Evolutionary conservation across 2,797 vertebrate species (phyloP), one percentile per base, ranked within the genome.

Genomic region (Cheirogaleus major): DNA sequence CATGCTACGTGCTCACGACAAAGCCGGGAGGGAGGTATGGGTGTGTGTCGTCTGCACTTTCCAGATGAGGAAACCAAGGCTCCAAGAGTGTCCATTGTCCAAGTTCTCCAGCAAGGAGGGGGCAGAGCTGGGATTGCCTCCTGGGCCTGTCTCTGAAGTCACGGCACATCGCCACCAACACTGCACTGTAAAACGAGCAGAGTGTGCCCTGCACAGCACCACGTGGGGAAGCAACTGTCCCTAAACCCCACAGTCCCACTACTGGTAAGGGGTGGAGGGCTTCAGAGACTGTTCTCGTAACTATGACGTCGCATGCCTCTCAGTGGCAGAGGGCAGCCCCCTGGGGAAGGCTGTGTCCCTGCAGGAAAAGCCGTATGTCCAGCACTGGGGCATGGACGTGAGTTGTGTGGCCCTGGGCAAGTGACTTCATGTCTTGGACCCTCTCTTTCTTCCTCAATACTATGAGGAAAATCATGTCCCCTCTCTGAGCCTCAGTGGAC

Each of bases 1-100:
- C 61, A 30, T 5, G 8, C 48, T 43, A 22, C 1, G 27, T 52
- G 55, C 70, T 61, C 23, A 2, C 0, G 2, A 32, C 0, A 11
- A 84, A 38, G 50, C 30, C 38, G 17, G 69, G 70, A 23, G 30
- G 27, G n/a, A 88, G 67, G 22, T 5, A 8, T 65, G 45, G 22
- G 25, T 27, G 6, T 11, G 30, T 14, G 0, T 15, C 35, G 4
- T 23, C 15, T 22, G 25, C 70, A 35, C 15, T 84, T 95, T 38
- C 45, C 73, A 57, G 38, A 22, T n/a, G 32, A 84, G 57, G 80
- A 55, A 65, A 55, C 25, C 41, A 23, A 52, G 22, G 22, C 70
- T 50, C 35, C 14, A 1, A 13, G 52, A 48, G 23, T 17, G 35
- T 45, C 35, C 7, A 4, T 38, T 38, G 17, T 27, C 59, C 41